These are phyloP conservation scores for Nasua narica DNA, from an alignment of 2,797 vertebrate genomes.

Conservation along the genomic window DNA sequence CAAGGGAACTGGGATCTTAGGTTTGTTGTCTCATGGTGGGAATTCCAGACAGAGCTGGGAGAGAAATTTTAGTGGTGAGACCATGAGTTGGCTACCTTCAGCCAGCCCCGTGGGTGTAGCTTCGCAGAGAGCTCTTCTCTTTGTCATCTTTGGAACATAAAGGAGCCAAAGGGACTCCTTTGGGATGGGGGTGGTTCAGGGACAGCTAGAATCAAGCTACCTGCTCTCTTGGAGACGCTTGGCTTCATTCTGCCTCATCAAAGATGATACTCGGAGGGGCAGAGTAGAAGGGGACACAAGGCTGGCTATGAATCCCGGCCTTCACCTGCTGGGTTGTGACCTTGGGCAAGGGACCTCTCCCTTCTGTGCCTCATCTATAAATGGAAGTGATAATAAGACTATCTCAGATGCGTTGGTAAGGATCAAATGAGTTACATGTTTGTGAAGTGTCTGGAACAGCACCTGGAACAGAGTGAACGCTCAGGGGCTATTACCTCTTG, in stretches of 20 bases:
- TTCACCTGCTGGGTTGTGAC: background rate
- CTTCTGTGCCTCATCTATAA: background rate
- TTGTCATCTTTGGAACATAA: background rate
- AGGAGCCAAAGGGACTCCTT: background rate
- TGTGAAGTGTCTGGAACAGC: background rate
- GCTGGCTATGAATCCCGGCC: background rate
- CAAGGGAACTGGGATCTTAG: background rate
- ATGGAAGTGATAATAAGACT: background rate
- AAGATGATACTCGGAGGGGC: background rate
- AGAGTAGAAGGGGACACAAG: accelerated
- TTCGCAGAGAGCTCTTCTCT: background rate
- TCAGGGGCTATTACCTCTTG: accelerated
- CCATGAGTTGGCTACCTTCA: background rate
- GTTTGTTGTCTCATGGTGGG: background rate
- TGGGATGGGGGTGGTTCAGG: background rate
- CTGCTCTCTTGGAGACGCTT: background rate
- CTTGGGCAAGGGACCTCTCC: background rate
- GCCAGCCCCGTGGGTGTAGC: accelerated
- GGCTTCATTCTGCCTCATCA: background rate
- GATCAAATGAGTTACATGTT: background rate
- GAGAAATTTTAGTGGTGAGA: background rate
- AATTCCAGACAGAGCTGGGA: background rate
- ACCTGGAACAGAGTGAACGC: accelerated
- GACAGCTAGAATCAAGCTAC: background rate
- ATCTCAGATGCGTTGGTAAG: background rate